Percentiles rank a stretch among this genome's conserved stretches.
Conservation (phyloP, 2,797 vertebrate species). For the Cirrhinus mrigala region DNA sequence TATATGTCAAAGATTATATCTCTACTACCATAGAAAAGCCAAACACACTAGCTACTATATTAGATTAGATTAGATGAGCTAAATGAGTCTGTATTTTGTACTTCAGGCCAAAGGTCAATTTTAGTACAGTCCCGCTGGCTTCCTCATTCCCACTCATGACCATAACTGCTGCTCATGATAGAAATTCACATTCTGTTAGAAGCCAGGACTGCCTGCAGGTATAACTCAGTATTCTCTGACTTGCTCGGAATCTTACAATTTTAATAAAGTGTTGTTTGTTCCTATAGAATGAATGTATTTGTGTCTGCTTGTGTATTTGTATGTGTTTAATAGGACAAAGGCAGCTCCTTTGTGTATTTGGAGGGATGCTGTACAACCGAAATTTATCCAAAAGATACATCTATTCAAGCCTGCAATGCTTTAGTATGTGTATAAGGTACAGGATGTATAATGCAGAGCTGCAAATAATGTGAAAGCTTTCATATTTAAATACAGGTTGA, state of each 20-base stretch:
- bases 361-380: not conserved
- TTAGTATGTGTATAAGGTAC: not conserved
- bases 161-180: not conserved
- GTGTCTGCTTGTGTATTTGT: not conserved
- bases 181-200: conserved; percentile 11
- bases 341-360: not conserved
- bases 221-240: not conserved
- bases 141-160: conserved; percentile 15
- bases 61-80: not conserved
- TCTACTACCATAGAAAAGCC: not conserved
- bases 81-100: not conserved
- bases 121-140: not conserved
- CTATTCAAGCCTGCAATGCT: not conserved
- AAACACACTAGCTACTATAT: not conserved
- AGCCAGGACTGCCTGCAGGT: conserved; percentile 20
- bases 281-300: not conserved
- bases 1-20: not conserved
- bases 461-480: conserved; percentile 2
- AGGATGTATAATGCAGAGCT: not conserved
- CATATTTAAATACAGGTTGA: conserved; percentile 26
- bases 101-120: conserved; percentile 20
- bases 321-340: not conserved
- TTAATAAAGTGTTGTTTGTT: conserved; percentile 17
- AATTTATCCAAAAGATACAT: not conserved
- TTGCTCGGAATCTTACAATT: not conserved